A percentile compares a stretch with the other conserved stretches of the same genome.
Conservation (phyloP, 2,888 invertebrate genomes). For the Pseudolycoriella hygida region DNA sequence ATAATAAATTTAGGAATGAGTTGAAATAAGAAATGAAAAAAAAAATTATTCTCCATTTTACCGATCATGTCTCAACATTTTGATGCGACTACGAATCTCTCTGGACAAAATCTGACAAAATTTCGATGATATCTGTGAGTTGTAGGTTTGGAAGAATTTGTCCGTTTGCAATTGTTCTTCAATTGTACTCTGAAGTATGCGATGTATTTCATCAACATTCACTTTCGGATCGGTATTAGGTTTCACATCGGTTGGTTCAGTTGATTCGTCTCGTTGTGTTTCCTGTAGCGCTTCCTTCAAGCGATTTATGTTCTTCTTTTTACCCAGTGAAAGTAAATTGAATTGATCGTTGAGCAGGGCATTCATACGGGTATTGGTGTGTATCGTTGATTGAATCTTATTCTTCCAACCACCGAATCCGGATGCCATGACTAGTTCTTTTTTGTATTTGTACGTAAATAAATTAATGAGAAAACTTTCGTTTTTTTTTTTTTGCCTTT, state of each 20-base stretch:
- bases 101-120: constrained; percentile 22
- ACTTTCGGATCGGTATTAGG: neutral
- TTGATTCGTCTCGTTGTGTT: constrained; percentile 10
- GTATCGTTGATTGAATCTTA: constrained; percentile 26
- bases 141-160: constrained; percentile 25
- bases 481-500: too few relatives aligned
- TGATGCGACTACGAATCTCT: constrained; percentile 24
- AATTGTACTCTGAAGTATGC: constrained; percentile 22
- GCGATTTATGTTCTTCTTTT: constrained; percentile 7
- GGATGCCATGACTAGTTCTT: too few relatives aligned
- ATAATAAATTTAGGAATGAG: too few relatives aligned
- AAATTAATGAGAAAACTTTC: too few relatives aligned
- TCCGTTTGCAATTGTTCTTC: constrained; percentile 27
- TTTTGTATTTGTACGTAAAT: too few relatives aligned
- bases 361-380: constrained; percentile 28
- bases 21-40: too few relatives aligned
- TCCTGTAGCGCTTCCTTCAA: constrained; percentile 9
- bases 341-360: constrained; percentile 25
- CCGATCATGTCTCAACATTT: constrained; percentile 22
- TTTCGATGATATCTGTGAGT: constrained; percentile 25
- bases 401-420: constrained; percentile 1
- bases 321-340: constrained; percentile 8
- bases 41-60: constrained; percentile 10
- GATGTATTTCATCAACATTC: constrained; percentile 20
- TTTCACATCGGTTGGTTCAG: neutral